phyloP scores from a whole-genome alignment of 1,140 invertebrate genomes.

The Lasioglossum albipes region DNA sequence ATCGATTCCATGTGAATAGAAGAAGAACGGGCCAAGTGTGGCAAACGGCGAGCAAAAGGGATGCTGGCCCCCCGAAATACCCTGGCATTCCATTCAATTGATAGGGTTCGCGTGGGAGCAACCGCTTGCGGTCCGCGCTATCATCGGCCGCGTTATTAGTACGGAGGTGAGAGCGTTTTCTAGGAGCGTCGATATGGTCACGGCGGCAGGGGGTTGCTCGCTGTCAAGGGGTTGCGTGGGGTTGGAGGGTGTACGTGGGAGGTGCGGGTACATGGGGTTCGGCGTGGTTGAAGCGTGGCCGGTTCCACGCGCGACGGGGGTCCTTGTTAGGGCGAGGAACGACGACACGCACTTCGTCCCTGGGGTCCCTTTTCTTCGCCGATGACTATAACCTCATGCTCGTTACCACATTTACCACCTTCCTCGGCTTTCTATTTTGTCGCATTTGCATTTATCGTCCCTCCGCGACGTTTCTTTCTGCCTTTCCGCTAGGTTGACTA shows the following conservation, averaged over 20 bases:
- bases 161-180: conserved; percentile 66
- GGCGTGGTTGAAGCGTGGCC: conserved; percentile 61
- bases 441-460: conserved; percentile 62
- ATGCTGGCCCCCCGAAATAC: neutral
- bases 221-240: neutral
- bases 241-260: conserved; percentile 31
- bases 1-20: no score
- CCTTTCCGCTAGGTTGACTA: conserved; percentile 30
- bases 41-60: neutral
- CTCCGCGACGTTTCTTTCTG: neutral
- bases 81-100: conserved; percentile 18
- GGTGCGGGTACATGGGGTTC: conserved; percentile 56
- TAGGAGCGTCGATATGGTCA: conserved; percentile 68
- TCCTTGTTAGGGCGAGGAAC: conserved; percentile 64
- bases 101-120: conserved; percentile 64
- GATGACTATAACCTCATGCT: conserved; percentile 56
- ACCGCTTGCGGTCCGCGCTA: conserved; percentile 68
- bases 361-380: conserved; percentile 53
- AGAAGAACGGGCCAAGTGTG: neutral
- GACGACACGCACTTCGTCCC: conserved; percentile 59
- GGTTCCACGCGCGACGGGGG: conserved; percentile 56
- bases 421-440: conserved; percentile 40
- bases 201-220: neutral
- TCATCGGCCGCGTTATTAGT: conserved; percentile 70
- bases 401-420: conserved; percentile 61